Evolutionary conservation across 2,797 vertebrate genomes (phyloP).

Genomic region (Limnodromus scolopaceus): DNA sequence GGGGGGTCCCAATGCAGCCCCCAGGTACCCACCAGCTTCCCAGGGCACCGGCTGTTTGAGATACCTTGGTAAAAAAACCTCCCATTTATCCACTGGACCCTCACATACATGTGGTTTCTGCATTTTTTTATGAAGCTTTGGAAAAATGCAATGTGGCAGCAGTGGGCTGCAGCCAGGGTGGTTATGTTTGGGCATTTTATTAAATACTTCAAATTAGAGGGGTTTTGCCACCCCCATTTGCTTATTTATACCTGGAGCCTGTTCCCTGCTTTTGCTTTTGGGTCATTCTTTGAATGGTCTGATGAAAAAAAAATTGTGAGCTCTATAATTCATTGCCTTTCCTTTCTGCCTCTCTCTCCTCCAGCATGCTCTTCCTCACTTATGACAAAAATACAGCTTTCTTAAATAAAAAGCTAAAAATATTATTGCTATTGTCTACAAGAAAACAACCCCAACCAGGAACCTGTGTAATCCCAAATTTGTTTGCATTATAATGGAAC

Average conservation of each 20-base stretch:
- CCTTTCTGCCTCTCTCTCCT: neutral
- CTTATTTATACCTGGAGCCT: neutral
- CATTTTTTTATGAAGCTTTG: neutral
- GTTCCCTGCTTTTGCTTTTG: neutral
- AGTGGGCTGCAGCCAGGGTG: fast-evolving
- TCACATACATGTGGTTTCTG: fast-evolving
- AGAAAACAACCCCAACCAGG: neutral
- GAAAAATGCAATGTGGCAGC: neutral
- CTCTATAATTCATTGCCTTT: neutral
- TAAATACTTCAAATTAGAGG: neutral
- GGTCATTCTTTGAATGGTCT: neutral
- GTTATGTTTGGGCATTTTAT: neutral
- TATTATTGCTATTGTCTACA: neutral
- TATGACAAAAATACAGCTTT: neutral
- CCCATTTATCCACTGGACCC: neutral
- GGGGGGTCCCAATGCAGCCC: fast-evolving
- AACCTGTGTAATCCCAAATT: neutral
- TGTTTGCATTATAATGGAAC: neutral
- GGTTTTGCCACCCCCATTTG: neutral
- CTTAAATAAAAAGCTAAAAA: neutral
- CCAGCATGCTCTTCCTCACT: neutral
- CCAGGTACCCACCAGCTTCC: fast-evolving
- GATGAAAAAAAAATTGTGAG: neutral
- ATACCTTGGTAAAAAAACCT: neutral
- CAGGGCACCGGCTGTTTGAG: neutral